Base-by-base conservation (phyloP, 2,797 vertebrate genomes). In the Neostethus bicornis region DNA sequence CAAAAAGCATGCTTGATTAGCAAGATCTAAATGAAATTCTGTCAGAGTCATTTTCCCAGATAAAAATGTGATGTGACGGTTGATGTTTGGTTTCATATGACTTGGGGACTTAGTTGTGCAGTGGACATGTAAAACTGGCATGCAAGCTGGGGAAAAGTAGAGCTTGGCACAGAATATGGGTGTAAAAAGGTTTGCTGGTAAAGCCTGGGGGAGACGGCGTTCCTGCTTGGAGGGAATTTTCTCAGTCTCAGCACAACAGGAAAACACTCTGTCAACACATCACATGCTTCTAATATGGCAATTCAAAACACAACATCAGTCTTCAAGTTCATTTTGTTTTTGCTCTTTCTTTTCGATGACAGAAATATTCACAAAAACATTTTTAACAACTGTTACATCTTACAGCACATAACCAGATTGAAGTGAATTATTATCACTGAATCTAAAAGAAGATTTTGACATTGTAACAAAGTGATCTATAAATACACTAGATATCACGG, bases 191-290 rank as follows among this genome's bases (percentile, higher is more conserved):
- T 43, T 44, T 65, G 58, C 25, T 70, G 70, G 26, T 34, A 64
- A 67, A 66, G 71, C 71, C 44, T 42, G 51, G 74, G 75, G 73
- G 75, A 49, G 73, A 70, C 60, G 51, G 51, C 54, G 41, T 62
- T 76, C 74, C 85, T 81, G 80, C 70, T 85, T 72, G 65, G 56
- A 56, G 77, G 75, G 70, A 54, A 68, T 76, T 84, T 77, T 83
- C 68, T 78, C 16, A 31, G 73, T 73, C 72, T 78, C 54, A 13
- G 71, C 81, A 61, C 84, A 80, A 85, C 82, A 49, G 64, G 73
- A 45, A 51, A 42, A 66, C 2, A 7, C 67, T 70, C 63, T 63
- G 61, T 79, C 66, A 80, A 75, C 62, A 66, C 58, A 64, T 41
- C 61, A 65, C 58, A 64, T 41, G 70, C 53, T 77, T 85, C 87